phyloP scores from a whole-genome alignment of 30 jellyfish, hydroid and myxozoan genomes.

The Phacellophora camtschatica region DNA sequence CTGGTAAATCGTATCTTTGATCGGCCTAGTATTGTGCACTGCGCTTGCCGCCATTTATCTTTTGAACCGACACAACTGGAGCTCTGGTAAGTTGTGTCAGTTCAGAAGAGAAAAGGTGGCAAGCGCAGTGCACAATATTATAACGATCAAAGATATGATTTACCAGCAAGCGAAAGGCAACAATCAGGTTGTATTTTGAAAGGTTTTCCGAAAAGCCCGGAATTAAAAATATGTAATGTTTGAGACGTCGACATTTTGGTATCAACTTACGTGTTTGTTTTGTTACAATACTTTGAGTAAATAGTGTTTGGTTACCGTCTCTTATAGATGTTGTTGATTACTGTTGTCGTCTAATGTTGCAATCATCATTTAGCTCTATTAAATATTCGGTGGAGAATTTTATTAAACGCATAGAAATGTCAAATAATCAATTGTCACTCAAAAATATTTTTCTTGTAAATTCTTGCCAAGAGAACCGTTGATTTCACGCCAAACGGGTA shows the following conservation, averaged over 20 bases:
- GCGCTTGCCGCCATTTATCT: no score
- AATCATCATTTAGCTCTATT: neutral
- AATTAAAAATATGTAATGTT: neutral
- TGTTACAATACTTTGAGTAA: neutral
- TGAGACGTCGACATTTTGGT: neutral
- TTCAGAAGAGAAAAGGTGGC: no score
- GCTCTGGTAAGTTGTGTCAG: no score
- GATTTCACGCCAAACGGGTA: neutral
- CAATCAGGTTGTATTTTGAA: no score
- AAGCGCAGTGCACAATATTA: no score
- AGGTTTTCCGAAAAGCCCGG: neutral
- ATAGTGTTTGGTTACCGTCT: neutral
- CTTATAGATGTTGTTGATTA: slow-evolving; percentile 1
- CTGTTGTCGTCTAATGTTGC: neutral
- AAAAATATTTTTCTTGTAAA: neutral
- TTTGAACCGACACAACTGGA: no score
- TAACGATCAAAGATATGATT: no score
- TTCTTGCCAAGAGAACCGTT: neutral
- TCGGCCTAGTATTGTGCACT: no score
- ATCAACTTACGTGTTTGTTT: neutral
- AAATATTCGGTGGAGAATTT: slow-evolving; percentile 23
- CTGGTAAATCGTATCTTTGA: no score
- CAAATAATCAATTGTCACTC: neutral
- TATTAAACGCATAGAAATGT: slow-evolving; percentile 21
- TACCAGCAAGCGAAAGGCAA: no score